Evolutionary conservation across 1,140 invertebrate species (phyloP).

Genomic region (Drusus annulatus): DNA sequence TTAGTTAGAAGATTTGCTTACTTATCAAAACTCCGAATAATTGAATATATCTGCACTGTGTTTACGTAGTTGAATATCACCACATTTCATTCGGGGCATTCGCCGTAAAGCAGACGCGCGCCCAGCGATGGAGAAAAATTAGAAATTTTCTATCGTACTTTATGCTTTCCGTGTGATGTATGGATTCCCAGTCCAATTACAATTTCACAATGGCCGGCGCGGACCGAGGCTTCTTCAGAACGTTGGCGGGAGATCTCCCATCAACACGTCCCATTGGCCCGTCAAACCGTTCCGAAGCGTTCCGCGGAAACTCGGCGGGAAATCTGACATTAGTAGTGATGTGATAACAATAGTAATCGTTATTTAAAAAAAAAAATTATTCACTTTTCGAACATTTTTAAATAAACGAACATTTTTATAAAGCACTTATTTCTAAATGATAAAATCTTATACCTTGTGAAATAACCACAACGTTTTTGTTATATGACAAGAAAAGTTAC

Average conservation of each 20-base stretch:
- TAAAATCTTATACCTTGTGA: too few relatives aligned
- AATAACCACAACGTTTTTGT: too few relatives aligned
- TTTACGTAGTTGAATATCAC: too few relatives aligned
- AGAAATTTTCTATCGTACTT: conserved; percentile 50
- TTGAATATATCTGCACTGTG: conserved; percentile 16
- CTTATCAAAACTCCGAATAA: background rate
- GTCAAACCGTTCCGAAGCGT: background rate
- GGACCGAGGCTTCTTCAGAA: conserved; percentile 35
- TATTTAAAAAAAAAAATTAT: too few relatives aligned
- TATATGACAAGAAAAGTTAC: too few relatives aligned
- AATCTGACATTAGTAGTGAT: conserved; percentile 1
- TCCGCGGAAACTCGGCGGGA: conserved; percentile 23
- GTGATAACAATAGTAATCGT: background rate
- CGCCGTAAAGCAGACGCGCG: conserved; percentile 33
- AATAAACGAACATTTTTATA: too few relatives aligned
- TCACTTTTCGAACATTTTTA: too few relatives aligned
- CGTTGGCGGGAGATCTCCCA: conserved; percentile 25
- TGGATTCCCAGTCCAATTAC: conserved; percentile 23
- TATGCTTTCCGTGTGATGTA: conserved; percentile 42
- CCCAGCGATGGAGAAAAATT: conserved; percentile 49
- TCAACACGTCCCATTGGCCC: background rate
- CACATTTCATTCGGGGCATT: too few relatives aligned
- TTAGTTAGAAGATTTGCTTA: too few relatives aligned
- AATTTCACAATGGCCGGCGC: conserved; percentile 4
- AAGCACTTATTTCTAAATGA: too few relatives aligned